Base-by-base conservation (phyloP, 2,888 invertebrate species). In the Coelinius sp. region DNA sequence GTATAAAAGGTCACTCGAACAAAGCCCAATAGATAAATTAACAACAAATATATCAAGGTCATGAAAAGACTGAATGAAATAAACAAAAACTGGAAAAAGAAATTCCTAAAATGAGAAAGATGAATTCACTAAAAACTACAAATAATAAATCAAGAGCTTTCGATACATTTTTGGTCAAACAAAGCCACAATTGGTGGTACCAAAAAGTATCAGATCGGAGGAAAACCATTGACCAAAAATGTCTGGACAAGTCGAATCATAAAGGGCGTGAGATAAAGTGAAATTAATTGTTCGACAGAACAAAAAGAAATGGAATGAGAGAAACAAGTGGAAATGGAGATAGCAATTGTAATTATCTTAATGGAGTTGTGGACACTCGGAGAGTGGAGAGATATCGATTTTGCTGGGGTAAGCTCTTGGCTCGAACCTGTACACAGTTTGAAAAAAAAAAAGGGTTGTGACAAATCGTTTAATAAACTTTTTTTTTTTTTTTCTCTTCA, bases 291-390 rank as follows among this genome's bases (percentile, higher is more conserved):
- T 63, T 14, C 8, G 41, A 24, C 41, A 20, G 38, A 41, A 27
- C 25, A 46, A 59, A n/a, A 22, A 20, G 17, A 20, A 62, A 27
- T 17, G 25, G 22, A 12, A 46, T 49, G 49, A n/a, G 49, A 70
- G 25, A 66, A 74, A 77, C 73, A 77, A 75, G 75, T 74, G 46
- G 44, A 68, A 41, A 22, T 17, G 46, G 46, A 31, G 59, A 41
- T 68, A 70, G 74, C 76, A 82, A 41, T 38, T 49, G 59, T 84
- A 85, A 85, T 85, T 85, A 86, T 85, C 84, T 84, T 85, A 86
- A 86, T 86, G 85, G 86, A 86, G 81, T 83, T 80, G 80, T 79
- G 82, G 79, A 82, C 81, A 83, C 79, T 76, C 75, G 76, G 74
- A 77, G 77, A 56, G 25, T 67, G 49, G 31, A 71, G 80, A 78